Evolutionary conservation across 2,113 vertebrate species (phyloP).

Genomic region (Candoia aspera): DNA sequence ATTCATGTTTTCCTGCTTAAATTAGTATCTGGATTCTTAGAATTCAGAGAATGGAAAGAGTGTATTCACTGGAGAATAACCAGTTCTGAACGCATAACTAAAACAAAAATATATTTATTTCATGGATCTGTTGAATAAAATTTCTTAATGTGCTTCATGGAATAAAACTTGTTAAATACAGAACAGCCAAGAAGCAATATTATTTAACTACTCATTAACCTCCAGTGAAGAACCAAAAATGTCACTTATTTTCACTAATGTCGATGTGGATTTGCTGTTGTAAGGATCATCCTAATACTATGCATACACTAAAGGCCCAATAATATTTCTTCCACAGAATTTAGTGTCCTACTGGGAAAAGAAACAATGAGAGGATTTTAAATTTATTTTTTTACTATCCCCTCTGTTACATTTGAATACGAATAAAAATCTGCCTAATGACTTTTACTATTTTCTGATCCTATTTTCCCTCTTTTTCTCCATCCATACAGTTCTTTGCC

Average conservation of each 20-base stretch:
- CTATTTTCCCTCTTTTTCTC: constrained; percentile 4
- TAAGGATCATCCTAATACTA: neutral
- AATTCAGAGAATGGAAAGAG: neutral
- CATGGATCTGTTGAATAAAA: neutral
- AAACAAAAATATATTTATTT: neutral
- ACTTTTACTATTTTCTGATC: constrained; percentile 24
- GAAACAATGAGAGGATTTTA: neutral
- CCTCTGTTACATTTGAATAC: accelerated
- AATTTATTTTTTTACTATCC: neutral
- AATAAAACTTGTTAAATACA: neutral
- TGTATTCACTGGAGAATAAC: neutral
- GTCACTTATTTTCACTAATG: neutral
- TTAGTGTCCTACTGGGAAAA: neutral
- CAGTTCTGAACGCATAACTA: neutral
- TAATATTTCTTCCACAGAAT: neutral
- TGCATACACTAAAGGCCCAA: neutral
- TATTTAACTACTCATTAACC: neutral
- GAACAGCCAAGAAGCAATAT: neutral
- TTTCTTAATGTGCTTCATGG: neutral
- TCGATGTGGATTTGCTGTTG: neutral
- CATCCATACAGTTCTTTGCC: constrained; percentile 84
- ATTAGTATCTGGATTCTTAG: neutral
- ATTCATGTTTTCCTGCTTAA: neutral
- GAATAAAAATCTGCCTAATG: constrained; percentile 8
- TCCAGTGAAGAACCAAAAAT: neutral